Evolutionary conservation across 1,140 invertebrate genomes (phyloP).

Genomic region (Zaprionus kolodkinae): DNA sequence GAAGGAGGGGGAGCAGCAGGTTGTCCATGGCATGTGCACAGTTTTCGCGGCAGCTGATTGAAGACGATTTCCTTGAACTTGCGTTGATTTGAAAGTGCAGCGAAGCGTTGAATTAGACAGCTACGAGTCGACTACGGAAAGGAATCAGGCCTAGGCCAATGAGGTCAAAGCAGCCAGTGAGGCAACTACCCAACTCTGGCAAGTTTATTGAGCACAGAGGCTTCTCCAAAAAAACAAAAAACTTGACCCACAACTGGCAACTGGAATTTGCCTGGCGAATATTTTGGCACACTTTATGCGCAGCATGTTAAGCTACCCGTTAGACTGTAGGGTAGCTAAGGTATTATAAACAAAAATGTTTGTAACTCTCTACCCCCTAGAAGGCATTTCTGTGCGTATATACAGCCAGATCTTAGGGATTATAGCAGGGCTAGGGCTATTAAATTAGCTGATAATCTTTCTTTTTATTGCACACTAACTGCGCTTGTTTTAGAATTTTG

Average conservation of each 20-base stretch:
- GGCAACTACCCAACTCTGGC: constrained; percentile 27
- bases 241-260: constrained; percentile 56
- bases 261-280: constrained; percentile 43
- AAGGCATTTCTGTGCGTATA: no score
- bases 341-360: neutral
- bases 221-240: neutral
- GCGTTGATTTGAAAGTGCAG: constrained; percentile 80
- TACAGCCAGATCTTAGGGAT: no score
- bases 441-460: no score
- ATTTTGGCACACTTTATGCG: constrained; percentile 70
- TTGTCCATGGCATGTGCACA: constrained; percentile 59
- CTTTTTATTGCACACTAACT: no score
- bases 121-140: constrained; percentile 13
- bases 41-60: constrained; percentile 79
- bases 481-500: no score
- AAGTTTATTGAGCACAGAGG: constrained; percentile 57
- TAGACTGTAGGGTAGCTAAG: neutral
- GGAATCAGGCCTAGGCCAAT: constrained; percentile 4
- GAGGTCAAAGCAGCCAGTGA: neutral
- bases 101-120: constrained; percentile 80
- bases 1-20: neutral
- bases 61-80: constrained; percentile 79
- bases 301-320: constrained; percentile 29
- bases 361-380: no score
- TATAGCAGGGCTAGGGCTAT: no score